Evolutionary conservation across 2,888 invertebrate genomes (phyloP), one percentile per base, ranked within the genome.

Genomic region (Watsonalla cultraria): DNA sequence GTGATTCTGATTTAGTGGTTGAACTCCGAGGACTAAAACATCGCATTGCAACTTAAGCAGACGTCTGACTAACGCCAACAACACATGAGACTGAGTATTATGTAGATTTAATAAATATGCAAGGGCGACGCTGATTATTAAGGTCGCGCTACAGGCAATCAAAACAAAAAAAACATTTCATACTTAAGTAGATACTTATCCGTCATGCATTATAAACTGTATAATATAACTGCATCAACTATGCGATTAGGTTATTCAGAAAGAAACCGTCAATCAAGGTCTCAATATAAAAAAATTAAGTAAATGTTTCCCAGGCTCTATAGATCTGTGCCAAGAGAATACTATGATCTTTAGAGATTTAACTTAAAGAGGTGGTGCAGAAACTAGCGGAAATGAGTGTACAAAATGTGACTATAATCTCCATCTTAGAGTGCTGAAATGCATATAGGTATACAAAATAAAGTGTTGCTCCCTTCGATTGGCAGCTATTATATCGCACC

Each of bases 11-110:
- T 66, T 84, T 94, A 53, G 93, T 93, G 5, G 84, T 92, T 47
- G 93, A 94, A 79, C 90, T 94, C 52, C 91, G 93, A 63, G 92
- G 93, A 53, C 86, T 94, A 53, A 94, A 94, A 80, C 93, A 93
- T 74, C 88, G 87, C 72, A 90, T 90, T 62, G 80, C 90, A 51
- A 92, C 93, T 75, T 93, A 93, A 92, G 78, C 69, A 64, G 62
- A 74, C 64, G 67, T 67, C 76, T 65, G 79, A 78, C 67, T 68
- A 80, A 76, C 82, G 87, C 88, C 86, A 89, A 88, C 82, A 78
- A 82, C 42, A 78, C 74, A 89, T 89, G 90, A 90, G 90, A 90
- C 90, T 90, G 90, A 90, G 77, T 87, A 88, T 79, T 84, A 84
- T 78, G 80, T 90, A 89, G 84, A 83, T 63, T 82, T 76, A 78